Evolutionary conservation across 1,140 invertebrate species (phyloP), one percentile per base, ranked within the genome.

Genomic region (Drosophila dunni): DNA sequence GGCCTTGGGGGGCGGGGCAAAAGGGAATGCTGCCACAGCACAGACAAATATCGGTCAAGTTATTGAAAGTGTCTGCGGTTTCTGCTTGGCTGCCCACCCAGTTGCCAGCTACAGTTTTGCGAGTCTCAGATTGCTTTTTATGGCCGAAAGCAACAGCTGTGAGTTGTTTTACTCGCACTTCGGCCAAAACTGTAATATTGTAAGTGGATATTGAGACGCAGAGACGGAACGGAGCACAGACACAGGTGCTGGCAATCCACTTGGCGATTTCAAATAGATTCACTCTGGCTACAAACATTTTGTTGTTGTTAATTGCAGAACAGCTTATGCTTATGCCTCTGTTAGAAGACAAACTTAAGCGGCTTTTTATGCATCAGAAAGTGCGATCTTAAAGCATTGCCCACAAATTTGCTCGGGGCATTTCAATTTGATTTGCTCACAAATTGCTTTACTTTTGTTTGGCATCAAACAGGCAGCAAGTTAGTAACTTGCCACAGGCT

Each of bases 51-150:
- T 75, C 54, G 73, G 73, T 71, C 68, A 71, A 72, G 61, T 65
- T 75, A 71, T 75, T 75, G 73, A 75, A 75, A 75, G 67, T 71
- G 73, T 75, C 73, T 75, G 73, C 73, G 68, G 61, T 44, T 75
- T 57, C 64, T 38, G 40, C 51, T 51, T 42, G 38, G 15, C 34
- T 53, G 29, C 46, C 24, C 36, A 24, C 20, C 6, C 17, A 15
- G 15, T 57, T 34, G 2, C 20, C 53, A 58, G 34, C 60, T 72
- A 51, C 54, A 57, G 42, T 38, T 51, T 48, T 9, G 58, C 9
- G 24, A 13, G 50, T 56, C 34, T 44, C 40, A 40, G 63, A 63
- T 72, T 71, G 61, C 38, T 60, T 75, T 71, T 71, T 71, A 65
- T 71, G 17, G 54, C 48, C 50, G 34, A 50, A 17, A 71, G 73